Percentiles rank a stretch among this genome's conserved stretches.
Conservation (phyloP, 2,113 vertebrate species). For the Psammodynastes pulverulentus region DNA sequence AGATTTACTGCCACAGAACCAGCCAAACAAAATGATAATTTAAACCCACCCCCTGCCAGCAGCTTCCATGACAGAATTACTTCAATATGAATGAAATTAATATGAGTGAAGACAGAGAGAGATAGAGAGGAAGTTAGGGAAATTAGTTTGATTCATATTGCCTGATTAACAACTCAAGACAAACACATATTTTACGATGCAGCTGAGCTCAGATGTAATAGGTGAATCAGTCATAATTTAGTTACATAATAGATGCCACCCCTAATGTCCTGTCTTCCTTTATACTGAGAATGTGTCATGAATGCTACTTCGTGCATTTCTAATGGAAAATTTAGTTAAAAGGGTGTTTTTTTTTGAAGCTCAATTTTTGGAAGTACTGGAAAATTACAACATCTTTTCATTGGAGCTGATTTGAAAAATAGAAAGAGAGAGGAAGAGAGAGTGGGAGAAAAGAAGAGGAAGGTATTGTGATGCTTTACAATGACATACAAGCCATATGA, state of each 20-base stretch:
- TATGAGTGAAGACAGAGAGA: not conserved
- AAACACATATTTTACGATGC: slow-evolving; percentile 3
- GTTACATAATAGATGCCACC: not conserved
- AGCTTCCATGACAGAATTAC: not conserved
- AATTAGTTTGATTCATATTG: not conserved
- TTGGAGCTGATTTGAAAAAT: not conserved
- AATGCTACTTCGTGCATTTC: slow-evolving; percentile 13
- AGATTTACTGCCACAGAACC: not conserved
- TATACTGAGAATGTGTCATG: rapidly evolving
- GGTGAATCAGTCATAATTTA: not conserved
- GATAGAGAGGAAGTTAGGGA: not conserved
- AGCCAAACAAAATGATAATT: not conserved
- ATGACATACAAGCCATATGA: not conserved
- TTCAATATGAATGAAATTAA: not conserved
- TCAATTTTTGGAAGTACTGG: not conserved
- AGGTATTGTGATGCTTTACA: not conserved
- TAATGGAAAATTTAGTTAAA: not conserved
- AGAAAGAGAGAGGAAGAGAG: not conserved
- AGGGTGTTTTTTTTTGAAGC: not conserved
- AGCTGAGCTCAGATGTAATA: not conserved
- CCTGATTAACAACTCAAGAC: not conserved
- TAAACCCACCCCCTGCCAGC: not conserved
- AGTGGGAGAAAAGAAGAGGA: not conserved
- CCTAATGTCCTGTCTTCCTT: not conserved
- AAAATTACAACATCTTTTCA: slow-evolving; percentile 17